Evolutionary conservation across 2,888 invertebrate genomes (phyloP).

Genomic region (Chaetoderma sp.): DNA sequence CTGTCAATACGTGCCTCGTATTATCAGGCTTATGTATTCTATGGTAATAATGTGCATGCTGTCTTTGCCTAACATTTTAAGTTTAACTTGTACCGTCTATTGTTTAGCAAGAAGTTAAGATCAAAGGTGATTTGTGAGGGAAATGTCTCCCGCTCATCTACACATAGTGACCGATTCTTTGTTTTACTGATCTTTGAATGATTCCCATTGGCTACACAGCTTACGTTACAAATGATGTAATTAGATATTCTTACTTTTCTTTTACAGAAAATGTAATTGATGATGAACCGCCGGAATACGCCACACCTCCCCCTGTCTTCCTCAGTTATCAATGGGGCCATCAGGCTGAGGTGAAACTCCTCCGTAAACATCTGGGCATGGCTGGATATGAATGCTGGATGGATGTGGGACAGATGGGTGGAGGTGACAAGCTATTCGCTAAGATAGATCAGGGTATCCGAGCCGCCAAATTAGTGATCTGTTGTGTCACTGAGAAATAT

Average conservation of each 20-base stretch:
- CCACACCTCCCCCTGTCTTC: constrained; percentile 44
- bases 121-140: too few species aligned
- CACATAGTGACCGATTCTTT: too few species aligned
- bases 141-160: too few species aligned
- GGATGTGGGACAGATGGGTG: constrained; percentile 68
- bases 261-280: constrained; percentile 45
- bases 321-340: constrained; percentile 66
- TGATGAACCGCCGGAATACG: constrained; percentile 43
- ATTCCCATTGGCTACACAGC: too few species aligned
- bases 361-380: constrained; percentile 60
- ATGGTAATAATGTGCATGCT: too few species aligned
- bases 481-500: constrained; percentile 62
- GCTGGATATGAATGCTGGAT: constrained; percentile 66
- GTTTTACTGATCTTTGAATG: too few species aligned
- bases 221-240: too few species aligned
- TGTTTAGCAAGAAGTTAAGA: too few species aligned
- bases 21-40: too few species aligned
- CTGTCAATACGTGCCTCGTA: too few species aligned
- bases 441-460: constrained; percentile 65
- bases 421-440: constrained; percentile 65
- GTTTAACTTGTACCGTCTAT: too few species aligned
- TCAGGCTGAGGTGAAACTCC: constrained; percentile 61
- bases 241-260: not conserved
- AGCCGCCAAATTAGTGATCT: constrained; percentile 57
- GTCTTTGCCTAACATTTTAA: too few species aligned